These are phyloP conservation scores for Bombus balteatus DNA, from an alignment of 1,140 invertebrate species.

Conservation along the genomic window DNA sequence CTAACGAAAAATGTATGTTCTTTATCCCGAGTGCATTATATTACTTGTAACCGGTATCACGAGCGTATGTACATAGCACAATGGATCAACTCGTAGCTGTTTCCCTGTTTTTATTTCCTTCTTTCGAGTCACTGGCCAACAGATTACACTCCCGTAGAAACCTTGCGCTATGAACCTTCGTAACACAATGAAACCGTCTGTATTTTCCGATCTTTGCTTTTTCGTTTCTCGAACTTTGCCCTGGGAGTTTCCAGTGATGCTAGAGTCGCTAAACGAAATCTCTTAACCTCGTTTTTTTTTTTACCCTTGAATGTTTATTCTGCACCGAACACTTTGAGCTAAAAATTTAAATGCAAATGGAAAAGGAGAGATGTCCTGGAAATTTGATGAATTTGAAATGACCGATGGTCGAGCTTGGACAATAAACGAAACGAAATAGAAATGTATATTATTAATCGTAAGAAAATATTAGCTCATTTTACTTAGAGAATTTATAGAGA, in stretches of 20 bases:
- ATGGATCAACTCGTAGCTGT: constrained; percentile 35
- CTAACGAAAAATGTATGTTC: constrained; percentile 25
- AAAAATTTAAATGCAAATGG: background rate
- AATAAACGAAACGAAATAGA: background rate
- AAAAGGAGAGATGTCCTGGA: background rate
- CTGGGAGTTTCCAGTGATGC: background rate
- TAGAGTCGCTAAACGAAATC: background rate
- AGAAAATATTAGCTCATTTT: too few species aligned
- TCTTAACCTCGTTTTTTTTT: background rate
- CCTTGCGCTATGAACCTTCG: background rate
- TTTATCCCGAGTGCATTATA: constrained; percentile 38
- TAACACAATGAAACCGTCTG: constrained; percentile 27
- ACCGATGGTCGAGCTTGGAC: background rate
- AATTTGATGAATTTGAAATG: background rate
- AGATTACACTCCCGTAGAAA: constrained; percentile 20
- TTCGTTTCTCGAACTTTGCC: background rate
- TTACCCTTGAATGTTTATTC: background rate
- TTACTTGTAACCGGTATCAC: constrained; percentile 1
- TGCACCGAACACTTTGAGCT: background rate
- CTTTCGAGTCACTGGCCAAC: background rate
- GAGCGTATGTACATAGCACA: constrained; percentile 2
- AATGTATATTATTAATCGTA: too few species aligned
- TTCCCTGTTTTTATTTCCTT: constrained; percentile 31
- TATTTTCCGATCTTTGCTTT: constrained; percentile 9
- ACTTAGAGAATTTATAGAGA: too few species aligned